Conservation (phyloP, 2,797 vertebrate species). For the Martes flavigula region DNA sequence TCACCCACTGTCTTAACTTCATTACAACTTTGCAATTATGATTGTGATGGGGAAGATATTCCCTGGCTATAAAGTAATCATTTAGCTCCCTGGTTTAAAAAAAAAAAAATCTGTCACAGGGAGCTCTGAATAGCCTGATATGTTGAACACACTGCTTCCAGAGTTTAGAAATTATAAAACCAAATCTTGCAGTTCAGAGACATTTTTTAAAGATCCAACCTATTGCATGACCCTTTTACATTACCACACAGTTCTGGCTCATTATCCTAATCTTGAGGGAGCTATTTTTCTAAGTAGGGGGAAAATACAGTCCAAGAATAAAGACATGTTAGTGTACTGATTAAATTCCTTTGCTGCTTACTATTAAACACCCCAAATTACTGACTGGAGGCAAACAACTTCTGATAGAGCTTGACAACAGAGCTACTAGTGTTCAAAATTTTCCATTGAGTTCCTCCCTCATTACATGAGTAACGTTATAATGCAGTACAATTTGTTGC, state of each 20-base stretch:
- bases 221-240: not conserved
- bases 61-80: not conserved
- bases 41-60: not conserved
- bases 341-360: not conserved
- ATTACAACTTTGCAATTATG: not conserved
- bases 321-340: not conserved
- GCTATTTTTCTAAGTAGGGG: not conserved
- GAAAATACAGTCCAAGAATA: not conserved
- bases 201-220: not conserved
- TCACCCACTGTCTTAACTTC: not conserved
- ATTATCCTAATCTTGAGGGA: not conserved
- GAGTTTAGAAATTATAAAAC: slow-evolving; percentile 1
- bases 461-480: not conserved
- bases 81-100: not conserved
- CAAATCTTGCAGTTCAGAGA: not conserved
- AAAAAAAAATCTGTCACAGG: not conserved
- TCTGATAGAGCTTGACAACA: not conserved
- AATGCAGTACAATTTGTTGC: not conserved
- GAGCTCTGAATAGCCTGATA: not conserved
- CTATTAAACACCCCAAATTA: not conserved
- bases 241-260: not conserved
- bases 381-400: not conserved
- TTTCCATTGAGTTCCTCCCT: not conserved
- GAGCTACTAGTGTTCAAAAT: not conserved
- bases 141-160: not conserved